A percentile compares a stretch with the other conserved stretches of the same genome.
These are phyloP conservation scores for Centruroides sculpturatus DNA, from an alignment of 1,140 invertebrate species.

Conservation along the genomic window DNA sequence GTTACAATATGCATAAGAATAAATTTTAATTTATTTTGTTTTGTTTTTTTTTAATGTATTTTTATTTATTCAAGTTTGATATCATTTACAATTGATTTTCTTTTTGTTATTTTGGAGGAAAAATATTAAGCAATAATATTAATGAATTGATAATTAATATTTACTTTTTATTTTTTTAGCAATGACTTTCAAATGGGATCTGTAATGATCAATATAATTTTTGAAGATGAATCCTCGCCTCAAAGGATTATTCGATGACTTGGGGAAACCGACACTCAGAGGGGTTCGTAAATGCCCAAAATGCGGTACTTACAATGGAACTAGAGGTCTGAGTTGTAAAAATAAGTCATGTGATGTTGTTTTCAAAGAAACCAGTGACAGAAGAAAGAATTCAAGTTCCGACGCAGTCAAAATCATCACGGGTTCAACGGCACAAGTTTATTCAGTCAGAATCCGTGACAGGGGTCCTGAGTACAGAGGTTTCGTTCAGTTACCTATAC, in stretches of 20 bases:
- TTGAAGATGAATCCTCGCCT: conserved; percentile 23
- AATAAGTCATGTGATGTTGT: conserved; percentile 56
- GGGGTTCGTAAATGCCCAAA: conserved; percentile 61
- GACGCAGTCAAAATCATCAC: conserved; percentile 55
- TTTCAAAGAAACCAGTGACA: conserved; percentile 45
- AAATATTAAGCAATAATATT: too few relatives aligned
- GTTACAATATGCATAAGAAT: too few relatives aligned
- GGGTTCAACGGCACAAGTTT: conserved; percentile 44
- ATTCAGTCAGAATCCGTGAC: conserved; percentile 50
- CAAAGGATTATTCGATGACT: conserved; percentile 39
- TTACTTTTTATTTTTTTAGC: too few relatives aligned
- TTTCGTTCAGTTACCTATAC: conserved; percentile 53
- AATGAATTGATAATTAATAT: too few relatives aligned
- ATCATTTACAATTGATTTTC: too few relatives aligned
- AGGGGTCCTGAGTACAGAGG: conserved; percentile 53
- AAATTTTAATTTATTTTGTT: too few relatives aligned
- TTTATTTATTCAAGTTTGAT: too few relatives aligned
- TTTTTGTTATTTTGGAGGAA: too few relatives aligned
- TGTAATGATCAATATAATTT: neutral
- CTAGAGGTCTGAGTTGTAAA: conserved; percentile 54
- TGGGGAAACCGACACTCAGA: conserved; percentile 49
- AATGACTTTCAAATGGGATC: too few relatives aligned
- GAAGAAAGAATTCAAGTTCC: conserved; percentile 38
- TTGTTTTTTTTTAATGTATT: too few relatives aligned
- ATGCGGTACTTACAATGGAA: conserved; percentile 63